Conservation (phyloP, 2,888 invertebrate genomes). For the Tricholauxania praeusta region DNA sequence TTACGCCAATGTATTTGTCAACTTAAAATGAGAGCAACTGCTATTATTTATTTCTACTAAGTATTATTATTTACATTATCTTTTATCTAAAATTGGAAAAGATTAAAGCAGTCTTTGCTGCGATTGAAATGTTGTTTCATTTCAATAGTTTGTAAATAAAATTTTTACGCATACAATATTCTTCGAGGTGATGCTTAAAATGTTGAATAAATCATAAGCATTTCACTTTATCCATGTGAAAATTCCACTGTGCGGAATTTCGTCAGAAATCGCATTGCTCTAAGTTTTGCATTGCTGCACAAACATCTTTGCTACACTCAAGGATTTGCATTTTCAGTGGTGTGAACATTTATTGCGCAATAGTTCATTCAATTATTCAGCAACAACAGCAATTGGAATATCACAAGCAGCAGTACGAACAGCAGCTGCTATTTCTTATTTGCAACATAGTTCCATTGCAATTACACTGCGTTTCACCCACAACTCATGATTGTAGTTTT, state of each 20-base stretch:
- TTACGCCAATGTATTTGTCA: too few relatives aligned
- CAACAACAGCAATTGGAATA: not conserved
- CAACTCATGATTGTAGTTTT: not conserved
- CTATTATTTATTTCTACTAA: too few relatives aligned
- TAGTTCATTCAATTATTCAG: constrained; percentile 63
- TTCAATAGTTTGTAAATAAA: too few relatives aligned
- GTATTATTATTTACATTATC: too few relatives aligned
- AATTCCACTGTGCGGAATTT: too few relatives aligned
- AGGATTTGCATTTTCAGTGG: constrained; percentile 51
- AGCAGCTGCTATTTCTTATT: not conserved
- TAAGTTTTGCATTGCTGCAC: not conserved
- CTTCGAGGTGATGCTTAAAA: not conserved
- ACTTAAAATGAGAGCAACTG: too few relatives aligned
- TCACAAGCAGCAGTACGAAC: not conserved
- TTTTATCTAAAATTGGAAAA: too few relatives aligned
- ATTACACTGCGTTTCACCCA: not conserved
- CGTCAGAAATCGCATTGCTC: too few relatives aligned
- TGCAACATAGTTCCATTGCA: not conserved
- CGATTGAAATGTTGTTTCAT: too few relatives aligned
- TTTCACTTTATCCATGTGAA: too few relatives aligned
- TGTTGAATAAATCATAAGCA: not conserved
- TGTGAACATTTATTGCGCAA: constrained; percentile 60
- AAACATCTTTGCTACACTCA: constrained; percentile 44
- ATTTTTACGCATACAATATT: not conserved
- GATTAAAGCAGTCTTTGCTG: too few relatives aligned